phyloP scores from a whole-genome alignment of 2,797 vertebrate species.

The Iguana delicatissima region DNA sequence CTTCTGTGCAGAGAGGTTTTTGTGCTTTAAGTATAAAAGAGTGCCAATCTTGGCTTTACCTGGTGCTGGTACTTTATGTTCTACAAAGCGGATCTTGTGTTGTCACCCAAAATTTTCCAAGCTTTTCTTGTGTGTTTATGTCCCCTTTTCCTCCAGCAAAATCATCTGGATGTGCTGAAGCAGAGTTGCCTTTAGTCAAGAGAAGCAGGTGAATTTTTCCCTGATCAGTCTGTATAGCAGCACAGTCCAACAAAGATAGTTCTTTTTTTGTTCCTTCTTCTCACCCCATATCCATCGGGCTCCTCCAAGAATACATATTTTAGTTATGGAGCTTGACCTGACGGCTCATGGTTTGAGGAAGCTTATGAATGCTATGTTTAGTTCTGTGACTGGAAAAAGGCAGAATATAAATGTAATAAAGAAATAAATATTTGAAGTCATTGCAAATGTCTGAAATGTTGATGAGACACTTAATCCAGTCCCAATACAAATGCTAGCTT shows the following conservation, averaged over 20 bases:
- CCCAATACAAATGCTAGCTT: neutral
- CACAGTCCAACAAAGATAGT: neutral
- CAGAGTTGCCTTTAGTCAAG: neutral
- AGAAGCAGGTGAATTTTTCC: neutral
- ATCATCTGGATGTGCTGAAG: neutral
- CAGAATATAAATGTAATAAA: no score
- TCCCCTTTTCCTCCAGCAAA: neutral
- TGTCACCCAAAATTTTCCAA: neutral
- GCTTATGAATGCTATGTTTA: no score
- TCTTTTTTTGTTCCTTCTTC: neutral
- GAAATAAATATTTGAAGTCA: no score
- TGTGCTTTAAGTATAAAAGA: constrained; percentile 39
- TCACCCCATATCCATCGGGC: neutral
- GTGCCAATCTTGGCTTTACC: constrained; percentile 33
- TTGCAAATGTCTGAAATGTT: neutral
- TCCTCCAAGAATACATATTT: neutral
- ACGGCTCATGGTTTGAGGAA: neutral
- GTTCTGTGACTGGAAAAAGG: neutral
- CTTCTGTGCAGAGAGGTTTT: constrained; percentile 55
- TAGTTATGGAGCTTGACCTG: neutral
- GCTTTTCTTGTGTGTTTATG: neutral
- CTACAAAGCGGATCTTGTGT: constrained; percentile 42
- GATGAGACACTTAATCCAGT: neutral
- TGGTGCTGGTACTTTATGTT: constrained; percentile 49
- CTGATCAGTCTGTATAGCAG: neutral